Base-by-base conservation (phyloP, 2,113 vertebrate species). In the Equus przewalskii region DNA sequence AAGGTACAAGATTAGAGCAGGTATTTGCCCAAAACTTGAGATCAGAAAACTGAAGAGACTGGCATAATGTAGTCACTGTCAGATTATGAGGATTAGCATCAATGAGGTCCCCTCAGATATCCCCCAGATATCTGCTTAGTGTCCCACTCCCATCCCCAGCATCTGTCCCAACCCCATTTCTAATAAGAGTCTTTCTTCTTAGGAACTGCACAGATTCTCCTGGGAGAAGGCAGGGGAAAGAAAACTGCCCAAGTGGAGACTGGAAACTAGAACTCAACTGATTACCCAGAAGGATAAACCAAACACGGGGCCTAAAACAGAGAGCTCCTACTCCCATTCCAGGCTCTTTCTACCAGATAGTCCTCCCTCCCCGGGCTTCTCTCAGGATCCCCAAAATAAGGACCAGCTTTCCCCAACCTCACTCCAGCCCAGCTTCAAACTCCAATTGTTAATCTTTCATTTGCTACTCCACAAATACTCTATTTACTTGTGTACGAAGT, bases 141-240 rank as follows among this genome's bases (percentile, higher is more conserved):
- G 49, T 85, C 60, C 14, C 14, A 60, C 8, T 90, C 41, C 72
- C 33, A 81, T 26, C 24, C 49, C 28, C 21, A 97, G 46, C 54
- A 30, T 60, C 72, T 85, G 62, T 93, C 44, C 70, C 64, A 83
- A 89, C 4, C 41, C 49, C n/a, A 51, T 15, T 69, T 87, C 80
- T 84, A 72, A 56, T n/a, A 67, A 65, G 46, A 84, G 54, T 78
- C 84, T 79, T 93, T 93, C 84, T 83, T 95, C 83, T 90, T 58
- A 93, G 24, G 73, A 96, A 69, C 58, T 86, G 12, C 28, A 91
- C 41, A 73, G 69, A 7, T 92, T 79, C 69, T 82, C 80, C 92
- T 28, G 41, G 60, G 72, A 62, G 51, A 86, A 92, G n/a, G 10
- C 73, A 93, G 28, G 44, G 46, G 12, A 36, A 94, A 69, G 72